A percentile compares a stretch with the other conserved stretches of the same genome.
phyloP scores from a whole-genome alignment of 1,140 invertebrate genomes.

The Saccostrea cuccullata region DNA sequence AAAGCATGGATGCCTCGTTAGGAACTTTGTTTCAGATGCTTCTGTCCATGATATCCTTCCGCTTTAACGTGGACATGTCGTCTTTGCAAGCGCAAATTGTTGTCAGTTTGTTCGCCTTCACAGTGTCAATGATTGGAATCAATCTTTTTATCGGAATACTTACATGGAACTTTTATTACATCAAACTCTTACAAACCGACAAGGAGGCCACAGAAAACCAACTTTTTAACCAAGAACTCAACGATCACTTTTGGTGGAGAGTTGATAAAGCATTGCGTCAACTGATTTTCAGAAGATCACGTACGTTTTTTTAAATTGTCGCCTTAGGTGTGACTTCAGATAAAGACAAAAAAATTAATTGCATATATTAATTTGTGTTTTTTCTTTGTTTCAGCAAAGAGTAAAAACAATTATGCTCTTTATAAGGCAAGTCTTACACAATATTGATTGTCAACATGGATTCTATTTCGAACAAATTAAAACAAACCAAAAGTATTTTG shows the following conservation, averaged over 20 bases:
- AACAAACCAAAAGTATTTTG: too few species aligned
- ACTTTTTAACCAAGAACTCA: constrained; percentile 32
- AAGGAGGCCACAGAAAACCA: neutral
- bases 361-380: neutral
- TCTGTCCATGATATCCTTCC: constrained; percentile 11
- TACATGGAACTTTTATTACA: constrained; percentile 13
- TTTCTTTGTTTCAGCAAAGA: neutral
- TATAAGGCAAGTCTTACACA: neutral
- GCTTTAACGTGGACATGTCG: constrained; percentile 1
- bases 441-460: neutral
- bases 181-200: neutral
- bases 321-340: neutral
- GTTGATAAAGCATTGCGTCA: neutral
- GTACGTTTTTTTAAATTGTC: neutral
- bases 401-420: neutral
- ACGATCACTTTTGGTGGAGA: constrained; percentile 40
- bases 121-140: constrained; percentile 36
- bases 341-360: neutral
- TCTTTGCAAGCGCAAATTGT: neutral
- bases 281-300: neutral
- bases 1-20: neutral
- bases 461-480: neutral
- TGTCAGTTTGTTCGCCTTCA: constrained; percentile 33
- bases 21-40: neutral
- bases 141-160: constrained; percentile 45